Percentiles rank a stretch among this genome's conserved stretches.
Conservation (phyloP, 2,888 invertebrate genomes). For the Galeopsomyia nigrocyanea region DNA sequence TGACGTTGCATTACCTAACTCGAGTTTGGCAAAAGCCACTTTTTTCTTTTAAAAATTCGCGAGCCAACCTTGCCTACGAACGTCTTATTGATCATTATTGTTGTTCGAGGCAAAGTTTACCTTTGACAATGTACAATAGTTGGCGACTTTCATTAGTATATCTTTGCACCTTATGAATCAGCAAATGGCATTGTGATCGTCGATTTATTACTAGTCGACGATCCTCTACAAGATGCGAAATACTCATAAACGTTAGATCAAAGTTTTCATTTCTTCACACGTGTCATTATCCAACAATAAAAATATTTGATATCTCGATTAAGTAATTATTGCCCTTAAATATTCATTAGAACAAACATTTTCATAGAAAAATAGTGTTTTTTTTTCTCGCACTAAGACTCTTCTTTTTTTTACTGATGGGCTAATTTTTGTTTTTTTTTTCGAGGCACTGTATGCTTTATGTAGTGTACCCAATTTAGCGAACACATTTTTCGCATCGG, state of each 20-base stretch:
- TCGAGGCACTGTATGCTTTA: slow-evolving; percentile 38
- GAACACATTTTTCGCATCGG: slow-evolving; percentile 24
- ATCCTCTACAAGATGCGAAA: slow-evolving; percentile 21
- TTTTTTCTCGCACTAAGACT: slow-evolving; percentile 35
- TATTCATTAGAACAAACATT: slow-evolving; percentile 38
- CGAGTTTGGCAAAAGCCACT: slow-evolving; percentile 29
- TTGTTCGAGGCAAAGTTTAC: slow-evolving; percentile 16
- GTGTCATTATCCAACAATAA: slow-evolving; percentile 24
- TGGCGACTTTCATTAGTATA: slow-evolving; percentile 15
- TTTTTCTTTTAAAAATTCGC: slow-evolving; percentile 12
- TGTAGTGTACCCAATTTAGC: slow-evolving; percentile 25
- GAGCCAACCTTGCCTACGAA: slow-evolving; percentile 28
- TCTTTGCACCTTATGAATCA: slow-evolving; percentile 37
- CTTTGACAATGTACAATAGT: neutral
- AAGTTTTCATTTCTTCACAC: slow-evolving; percentile 3
- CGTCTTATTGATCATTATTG: slow-evolving; percentile 5
- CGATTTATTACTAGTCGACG: slow-evolving; percentile 10
- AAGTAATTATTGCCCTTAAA: slow-evolving; percentile 43
- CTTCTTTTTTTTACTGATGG: slow-evolving; percentile 27
- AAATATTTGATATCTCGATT: slow-evolving; percentile 29
- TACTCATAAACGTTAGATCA: slow-evolving; percentile 31
- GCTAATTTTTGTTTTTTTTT: slow-evolving; percentile 16
- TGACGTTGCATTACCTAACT: slow-evolving; percentile 25
- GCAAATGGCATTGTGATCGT: slow-evolving; percentile 17
- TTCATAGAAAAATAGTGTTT: slow-evolving; percentile 34